Conservation (phyloP, 2,797 vertebrate genomes). For the Poecile montanus region DNA sequence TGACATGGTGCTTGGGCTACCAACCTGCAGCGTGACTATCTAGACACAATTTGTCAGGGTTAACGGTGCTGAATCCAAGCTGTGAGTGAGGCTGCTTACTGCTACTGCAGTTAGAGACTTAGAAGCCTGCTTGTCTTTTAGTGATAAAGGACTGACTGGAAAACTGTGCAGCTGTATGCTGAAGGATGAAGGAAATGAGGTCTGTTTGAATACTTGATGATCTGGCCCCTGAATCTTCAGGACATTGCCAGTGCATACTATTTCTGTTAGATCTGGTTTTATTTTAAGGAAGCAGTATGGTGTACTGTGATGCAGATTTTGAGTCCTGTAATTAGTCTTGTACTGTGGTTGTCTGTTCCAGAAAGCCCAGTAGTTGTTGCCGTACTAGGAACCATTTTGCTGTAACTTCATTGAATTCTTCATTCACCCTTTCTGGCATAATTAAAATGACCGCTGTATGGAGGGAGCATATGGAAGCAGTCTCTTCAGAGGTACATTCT, state of each 20-base stretch:
- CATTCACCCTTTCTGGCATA: background rate
- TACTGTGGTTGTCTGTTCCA: background rate
- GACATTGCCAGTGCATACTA: background rate
- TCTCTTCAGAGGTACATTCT: background rate
- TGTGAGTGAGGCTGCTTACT: background rate
- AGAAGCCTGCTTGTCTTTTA: background rate
- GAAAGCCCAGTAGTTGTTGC: background rate
- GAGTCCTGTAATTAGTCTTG: background rate
- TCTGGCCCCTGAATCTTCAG: background rate
- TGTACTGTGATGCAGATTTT: background rate
- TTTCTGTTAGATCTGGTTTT: background rate
- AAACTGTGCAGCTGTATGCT: background rate
- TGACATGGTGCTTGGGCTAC: background rate
- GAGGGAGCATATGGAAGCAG: background rate
- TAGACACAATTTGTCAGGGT: background rate
- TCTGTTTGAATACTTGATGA: background rate
- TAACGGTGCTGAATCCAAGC: background rate
- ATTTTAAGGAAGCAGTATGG: background rate
- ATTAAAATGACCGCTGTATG: background rate
- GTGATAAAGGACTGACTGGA: background rate
- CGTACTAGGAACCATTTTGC: background rate
- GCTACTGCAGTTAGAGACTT: background rate
- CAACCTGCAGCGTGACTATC: background rate
- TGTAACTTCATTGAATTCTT: background rate
- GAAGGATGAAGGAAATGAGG: background rate